Evolutionary conservation across 2,888 invertebrate genomes (phyloP).

Genomic region (Ornithoptera alexandrae): DNA sequence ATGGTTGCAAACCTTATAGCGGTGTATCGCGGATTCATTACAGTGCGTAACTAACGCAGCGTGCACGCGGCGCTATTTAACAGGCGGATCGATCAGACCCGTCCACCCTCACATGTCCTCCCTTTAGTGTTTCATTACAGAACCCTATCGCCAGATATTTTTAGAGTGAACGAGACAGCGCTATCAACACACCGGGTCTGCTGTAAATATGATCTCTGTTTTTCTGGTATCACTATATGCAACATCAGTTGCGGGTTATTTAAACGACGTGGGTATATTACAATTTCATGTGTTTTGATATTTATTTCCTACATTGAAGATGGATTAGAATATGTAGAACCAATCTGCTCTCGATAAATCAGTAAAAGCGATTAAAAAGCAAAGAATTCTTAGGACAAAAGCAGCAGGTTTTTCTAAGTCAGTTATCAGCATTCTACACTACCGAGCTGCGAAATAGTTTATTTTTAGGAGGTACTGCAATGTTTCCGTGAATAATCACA

Average conservation of each 20-base stretch:
- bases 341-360: too few species aligned
- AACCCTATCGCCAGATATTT: conserved; percentile 31
- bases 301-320: too few species aligned
- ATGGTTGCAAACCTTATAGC: conserved; percentile 60
- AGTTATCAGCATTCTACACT: too few species aligned
- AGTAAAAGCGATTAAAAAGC: too few species aligned
- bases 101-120: conserved; percentile 60
- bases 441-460: too few species aligned
- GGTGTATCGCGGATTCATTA: conserved; percentile 63
- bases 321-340: too few species aligned
- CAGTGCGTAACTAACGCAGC: conserved; percentile 63
- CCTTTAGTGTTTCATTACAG: conserved; percentile 36
- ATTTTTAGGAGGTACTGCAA: too few species aligned
- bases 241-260: conserved; percentile 54
- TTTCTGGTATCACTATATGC: conserved; percentile 66
- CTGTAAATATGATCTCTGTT: conserved; percentile 53
- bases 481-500: too few species aligned
- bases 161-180: conserved; percentile 43
- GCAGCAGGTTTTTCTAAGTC: too few species aligned
- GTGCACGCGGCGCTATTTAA: conserved; percentile 64
- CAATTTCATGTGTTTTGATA: conserved; percentile 34
- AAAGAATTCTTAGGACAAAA: too few species aligned
- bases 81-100: conserved; percentile 60
- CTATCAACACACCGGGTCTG: conserved; percentile 38
- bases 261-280: conserved; percentile 48